Evolutionary conservation across 64 coral and sea anemone genomes (phyloP).

Genomic region (Orbicella faveolata): DNA sequence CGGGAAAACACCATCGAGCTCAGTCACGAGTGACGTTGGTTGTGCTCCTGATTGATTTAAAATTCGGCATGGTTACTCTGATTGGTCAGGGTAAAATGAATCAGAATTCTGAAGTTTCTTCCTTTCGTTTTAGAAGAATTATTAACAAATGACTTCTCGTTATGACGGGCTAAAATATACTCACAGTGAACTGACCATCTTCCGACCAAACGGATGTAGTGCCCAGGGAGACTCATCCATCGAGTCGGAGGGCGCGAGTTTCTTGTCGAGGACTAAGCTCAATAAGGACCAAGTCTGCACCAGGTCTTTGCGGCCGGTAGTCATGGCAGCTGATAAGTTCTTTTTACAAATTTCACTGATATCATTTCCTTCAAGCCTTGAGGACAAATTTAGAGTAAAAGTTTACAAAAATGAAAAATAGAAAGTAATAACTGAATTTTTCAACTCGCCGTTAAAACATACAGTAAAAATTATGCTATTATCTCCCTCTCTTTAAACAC

Average conservation of each 20-base stretch:
- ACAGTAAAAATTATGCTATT: too few species aligned
- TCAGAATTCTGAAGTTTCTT: too few species aligned
- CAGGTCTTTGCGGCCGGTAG: constrained; percentile 81
- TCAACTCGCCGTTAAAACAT: too few species aligned
- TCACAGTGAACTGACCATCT: constrained; percentile 88
- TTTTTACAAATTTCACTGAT: constrained; percentile 90
- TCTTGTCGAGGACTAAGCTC: constrained; percentile 72
- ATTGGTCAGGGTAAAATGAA: too few species aligned
- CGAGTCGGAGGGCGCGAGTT: constrained; percentile 64
- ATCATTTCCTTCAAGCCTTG: constrained; percentile 76
- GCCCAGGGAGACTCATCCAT: constrained; percentile 93
- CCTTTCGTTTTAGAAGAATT: too few species aligned
- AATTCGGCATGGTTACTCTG: too few species aligned
- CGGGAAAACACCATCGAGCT: too few species aligned
- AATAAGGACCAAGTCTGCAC: constrained; percentile 97
- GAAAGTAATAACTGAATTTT: too few species aligned
- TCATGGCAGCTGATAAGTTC: constrained; percentile 75
- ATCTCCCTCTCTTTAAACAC: too few species aligned
- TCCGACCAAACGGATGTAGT: constrained; percentile 87
- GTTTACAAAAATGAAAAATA: background rate
- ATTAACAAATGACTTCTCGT: too few species aligned
- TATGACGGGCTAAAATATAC: background rate
- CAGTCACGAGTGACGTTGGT: too few species aligned
- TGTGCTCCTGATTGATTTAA: too few species aligned
- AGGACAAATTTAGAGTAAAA: background rate